Conservation (phyloP, 2,888 invertebrate species). For the Ypsolopha sequella region DNA sequence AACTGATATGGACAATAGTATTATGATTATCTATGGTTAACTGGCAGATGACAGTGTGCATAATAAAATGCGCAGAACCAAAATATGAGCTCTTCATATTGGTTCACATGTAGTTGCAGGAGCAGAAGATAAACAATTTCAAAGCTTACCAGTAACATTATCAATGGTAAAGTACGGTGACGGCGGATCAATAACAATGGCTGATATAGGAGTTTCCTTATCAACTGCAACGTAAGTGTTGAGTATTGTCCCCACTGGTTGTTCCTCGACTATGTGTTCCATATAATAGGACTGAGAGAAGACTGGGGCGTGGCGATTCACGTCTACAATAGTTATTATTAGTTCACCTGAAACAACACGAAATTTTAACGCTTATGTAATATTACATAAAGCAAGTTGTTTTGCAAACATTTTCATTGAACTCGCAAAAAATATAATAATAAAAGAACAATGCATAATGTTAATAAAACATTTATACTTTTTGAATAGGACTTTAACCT, state of each 20-base stretch:
- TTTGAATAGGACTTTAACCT: no score
- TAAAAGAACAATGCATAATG: no score
- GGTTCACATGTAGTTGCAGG: background rate
- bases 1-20: no score
- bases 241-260: slow-evolving; percentile 82
- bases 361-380: background rate
- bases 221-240: slow-evolving; percentile 85
- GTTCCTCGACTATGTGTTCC: slow-evolving; percentile 79
- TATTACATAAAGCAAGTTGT: background rate
- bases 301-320: slow-evolving; percentile 76
- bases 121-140: background rate
- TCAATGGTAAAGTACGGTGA: slow-evolving; percentile 85
- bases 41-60: no score
- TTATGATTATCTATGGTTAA: no score
- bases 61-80: no score
- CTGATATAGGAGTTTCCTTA: slow-evolving; percentile 84
- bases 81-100: no score
- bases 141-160: slow-evolving; percentile 76
- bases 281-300: slow-evolving; percentile 55
- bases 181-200: slow-evolving; percentile 77
- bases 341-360: slow-evolving; percentile 51
- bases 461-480: no score
- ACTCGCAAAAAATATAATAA: no score
- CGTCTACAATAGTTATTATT: slow-evolving; percentile 78
- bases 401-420: background rate